Evolutionary conservation across 2,797 vertebrate genomes (phyloP).

Genomic region (Tragopan temminckii): DNA sequence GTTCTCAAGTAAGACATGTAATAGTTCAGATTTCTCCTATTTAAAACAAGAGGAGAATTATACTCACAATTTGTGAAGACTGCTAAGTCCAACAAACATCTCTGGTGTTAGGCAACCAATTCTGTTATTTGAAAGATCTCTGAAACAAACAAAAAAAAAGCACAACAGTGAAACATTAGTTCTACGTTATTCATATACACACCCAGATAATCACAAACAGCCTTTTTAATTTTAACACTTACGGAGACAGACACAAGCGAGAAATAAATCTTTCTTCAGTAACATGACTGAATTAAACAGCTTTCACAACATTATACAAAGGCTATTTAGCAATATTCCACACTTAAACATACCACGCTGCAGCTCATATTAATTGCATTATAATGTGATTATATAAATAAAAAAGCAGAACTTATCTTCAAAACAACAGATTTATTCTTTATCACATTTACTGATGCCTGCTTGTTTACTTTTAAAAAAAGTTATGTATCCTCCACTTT

Average conservation of each 20-base stretch:
- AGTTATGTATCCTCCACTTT: background rate
- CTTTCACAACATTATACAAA: background rate
- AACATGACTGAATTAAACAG: background rate
- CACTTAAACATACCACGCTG: background rate
- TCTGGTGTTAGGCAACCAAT: slow-evolving; percentile 92
- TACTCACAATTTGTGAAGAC: slow-evolving; percentile 93
- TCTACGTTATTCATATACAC: background rate
- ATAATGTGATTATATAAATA: background rate
- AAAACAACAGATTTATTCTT: background rate
- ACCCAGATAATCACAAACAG: background rate
- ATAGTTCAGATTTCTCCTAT: background rate
- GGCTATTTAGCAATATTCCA: background rate
- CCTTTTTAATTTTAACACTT: background rate
- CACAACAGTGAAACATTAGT: background rate
- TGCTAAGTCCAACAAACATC: slow-evolving; percentile 90
- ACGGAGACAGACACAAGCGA: background rate
- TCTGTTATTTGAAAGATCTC: slow-evolving; percentile 93
- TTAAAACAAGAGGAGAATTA: background rate
- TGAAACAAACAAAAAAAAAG: slow-evolving; percentile 68
- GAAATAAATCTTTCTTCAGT: background rate
- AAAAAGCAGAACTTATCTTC: background rate
- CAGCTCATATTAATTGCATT: background rate
- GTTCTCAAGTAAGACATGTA: background rate
- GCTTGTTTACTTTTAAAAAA: background rate
- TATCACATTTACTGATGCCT: background rate